Base-by-base conservation (phyloP, 2,113 vertebrate genomes). In the Corythoichthys intestinalis region DNA sequence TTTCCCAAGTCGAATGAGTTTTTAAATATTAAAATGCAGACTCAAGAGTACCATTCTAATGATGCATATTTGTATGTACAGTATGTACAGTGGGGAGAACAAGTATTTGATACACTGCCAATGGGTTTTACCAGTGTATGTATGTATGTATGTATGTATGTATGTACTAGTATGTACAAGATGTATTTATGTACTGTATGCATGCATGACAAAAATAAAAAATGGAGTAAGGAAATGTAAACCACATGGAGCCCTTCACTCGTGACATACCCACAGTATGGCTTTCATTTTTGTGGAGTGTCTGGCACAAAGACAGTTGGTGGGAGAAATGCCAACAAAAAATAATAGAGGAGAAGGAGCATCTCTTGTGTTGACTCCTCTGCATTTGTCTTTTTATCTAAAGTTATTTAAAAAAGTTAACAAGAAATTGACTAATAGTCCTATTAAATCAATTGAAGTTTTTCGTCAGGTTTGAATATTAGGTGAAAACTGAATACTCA, bases 141-240 rank as follows among this genome's bases (percentile, higher is more conserved):
- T n/a, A n/a, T n/a, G n/a, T n/a, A n/a, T n/a, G n/a, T n/a, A n/a
- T n/a, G 46, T 10, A 4, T 2, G 46, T 82, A 70, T 80, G 78
- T 79, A 68, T 74, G 66, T 28, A 46, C 68, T 79, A 78, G 77
- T 73, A 74, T 68, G 66, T 69, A 28, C 20, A 28, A 28, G 20
- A 28, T 28, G 20, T 28, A 47, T 10, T 47, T 10, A 10, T 47
- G 2, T 8, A 47, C 46, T 2, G 9, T 11, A 47, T 47, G 46
- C 2, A 47, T 8, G 6, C 11, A 47, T 8, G 9, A 28, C 41
- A 44, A 44, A 41, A 41, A 15, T 14, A 2, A 15, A 17, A 52
- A 2, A 52, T 17, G 49, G 13, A 4, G 49, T 15, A 17, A 17
- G 20, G 8, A 20, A 9, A 28, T 20, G 15, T 52, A 15, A 52